phyloP scores from a whole-genome alignment of 2,113 vertebrate genomes.

The Ciconia boyciana region DNA sequence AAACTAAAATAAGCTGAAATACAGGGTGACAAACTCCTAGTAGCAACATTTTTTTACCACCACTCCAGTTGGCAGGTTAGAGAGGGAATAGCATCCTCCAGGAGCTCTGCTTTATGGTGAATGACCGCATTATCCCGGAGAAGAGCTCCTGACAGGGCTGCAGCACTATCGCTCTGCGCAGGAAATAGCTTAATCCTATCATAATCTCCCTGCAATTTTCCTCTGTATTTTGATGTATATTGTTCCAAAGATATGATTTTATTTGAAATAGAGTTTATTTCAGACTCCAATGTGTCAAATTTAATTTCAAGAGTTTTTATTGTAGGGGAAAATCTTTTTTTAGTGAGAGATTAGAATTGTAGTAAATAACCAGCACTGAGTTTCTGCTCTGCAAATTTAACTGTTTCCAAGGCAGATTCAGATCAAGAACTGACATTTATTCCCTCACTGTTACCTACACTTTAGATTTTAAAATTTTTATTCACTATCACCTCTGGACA shows the following conservation, averaged over 20 bases:
- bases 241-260: constrained; percentile 24
- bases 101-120: background rate
- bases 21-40: background rate
- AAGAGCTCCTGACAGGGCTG: constrained; percentile 8
- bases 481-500: background rate
- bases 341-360: background rate
- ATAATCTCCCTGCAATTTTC: constrained; percentile 27
- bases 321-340: background rate
- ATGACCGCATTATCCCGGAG: background rate
- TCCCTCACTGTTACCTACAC: background rate
- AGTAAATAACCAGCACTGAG: background rate
- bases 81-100: background rate
- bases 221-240: constrained; percentile 5
- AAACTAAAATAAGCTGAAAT: background rate
- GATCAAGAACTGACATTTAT: constrained; percentile 26
- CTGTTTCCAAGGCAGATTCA: constrained; percentile 6
- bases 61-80: background rate
- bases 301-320: constrained; percentile 30
- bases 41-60: background rate
- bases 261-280: constrained; percentile 36
- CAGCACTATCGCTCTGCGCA: background rate
- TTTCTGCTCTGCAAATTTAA: background rate
- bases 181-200: constrained; percentile 13
- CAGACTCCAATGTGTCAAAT: constrained; percentile 21
- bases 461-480: constrained; percentile 1